Evolutionary conservation across 2,888 invertebrate species (phyloP).

Genomic region (Listrodromus nycthemerus): DNA sequence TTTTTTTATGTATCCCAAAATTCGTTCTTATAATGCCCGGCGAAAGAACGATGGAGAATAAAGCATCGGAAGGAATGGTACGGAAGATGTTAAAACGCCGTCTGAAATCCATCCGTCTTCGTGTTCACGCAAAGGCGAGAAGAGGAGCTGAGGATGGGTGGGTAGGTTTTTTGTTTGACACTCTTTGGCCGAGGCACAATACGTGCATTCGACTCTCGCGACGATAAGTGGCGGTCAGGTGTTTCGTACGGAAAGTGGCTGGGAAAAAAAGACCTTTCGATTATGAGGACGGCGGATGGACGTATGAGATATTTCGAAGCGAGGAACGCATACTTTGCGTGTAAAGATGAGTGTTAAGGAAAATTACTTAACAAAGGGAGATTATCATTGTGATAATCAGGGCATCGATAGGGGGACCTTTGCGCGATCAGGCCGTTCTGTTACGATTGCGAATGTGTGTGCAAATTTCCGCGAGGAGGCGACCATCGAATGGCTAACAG

Average conservation of each 20-base stretch:
- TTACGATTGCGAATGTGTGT: not conserved
- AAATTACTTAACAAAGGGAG: conserved; percentile 19
- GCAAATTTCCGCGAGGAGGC: not conserved
- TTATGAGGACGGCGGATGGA: not conserved
- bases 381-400: conserved; percentile 22
- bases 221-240: conserved; percentile 50
- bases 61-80: not conserved
- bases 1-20: conserved; percentile 26
- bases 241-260: conserved; percentile 19
- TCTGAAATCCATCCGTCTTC: conserved; percentile 43
- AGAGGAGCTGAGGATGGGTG: not conserved
- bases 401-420: conserved; percentile 8
- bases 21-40: conserved; percentile 6
- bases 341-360: conserved; percentile 3
- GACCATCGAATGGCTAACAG: not conserved
- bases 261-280: not conserved
- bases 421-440: conserved; percentile 23
- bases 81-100: conserved; percentile 10
- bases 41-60: conserved; percentile 28
- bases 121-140: conserved; percentile 10
- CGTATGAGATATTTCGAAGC: not conserved
- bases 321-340: not conserved
- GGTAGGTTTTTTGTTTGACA: conserved; percentile 34
- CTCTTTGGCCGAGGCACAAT: conserved; percentile 31
- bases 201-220: conserved; percentile 10